Percentiles rank a stretch among this genome's conserved stretches.
Conservation (phyloP, 1,140 invertebrate genomes). For the Akabosia matsudoensis region DNA sequence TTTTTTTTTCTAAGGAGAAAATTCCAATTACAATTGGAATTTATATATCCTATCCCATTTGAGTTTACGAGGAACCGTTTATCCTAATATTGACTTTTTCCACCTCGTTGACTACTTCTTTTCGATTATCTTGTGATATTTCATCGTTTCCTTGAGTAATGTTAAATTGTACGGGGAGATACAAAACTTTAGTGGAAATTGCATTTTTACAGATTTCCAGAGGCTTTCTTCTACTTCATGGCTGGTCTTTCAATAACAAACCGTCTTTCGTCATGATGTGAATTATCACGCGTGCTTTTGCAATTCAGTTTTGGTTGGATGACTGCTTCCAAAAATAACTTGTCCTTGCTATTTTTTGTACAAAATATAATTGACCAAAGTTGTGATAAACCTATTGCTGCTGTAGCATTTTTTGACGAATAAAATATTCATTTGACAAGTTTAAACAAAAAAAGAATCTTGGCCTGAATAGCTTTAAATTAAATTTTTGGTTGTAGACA, state of each 20-base stretch:
- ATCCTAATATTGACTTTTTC: conserved; percentile 48
- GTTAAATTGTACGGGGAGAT: neutral
- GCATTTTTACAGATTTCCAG: no score
- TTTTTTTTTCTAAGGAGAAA: conserved; percentile 8
- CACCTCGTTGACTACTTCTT: conserved; percentile 46
- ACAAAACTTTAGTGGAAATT: neutral
- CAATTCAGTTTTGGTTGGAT: conserved; percentile 11
- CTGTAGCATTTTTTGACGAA: no score
- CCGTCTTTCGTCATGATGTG: neutral
- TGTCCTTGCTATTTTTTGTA: no score
- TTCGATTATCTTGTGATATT: conserved; percentile 20
- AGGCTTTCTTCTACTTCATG: no score
- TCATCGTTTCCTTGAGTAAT: conserved; percentile 13
- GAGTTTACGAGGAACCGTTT: conserved; percentile 48
- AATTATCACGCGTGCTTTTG: conserved; percentile 21
- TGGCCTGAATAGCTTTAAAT: no score
- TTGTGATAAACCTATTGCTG: no score
- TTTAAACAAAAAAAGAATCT: no score
- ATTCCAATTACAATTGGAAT: conserved; percentile 49
- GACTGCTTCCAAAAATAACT: neutral
- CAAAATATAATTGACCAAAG: no score
- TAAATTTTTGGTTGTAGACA: no score
- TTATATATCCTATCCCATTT: conserved; percentile 48
- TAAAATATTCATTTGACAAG: neutral
- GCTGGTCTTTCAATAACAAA: neutral